Evolutionary conservation across 2,888 invertebrate genomes (phyloP), one percentile per base, ranked within the genome.

Genomic region (Drosophila kambysellisi): DNA sequence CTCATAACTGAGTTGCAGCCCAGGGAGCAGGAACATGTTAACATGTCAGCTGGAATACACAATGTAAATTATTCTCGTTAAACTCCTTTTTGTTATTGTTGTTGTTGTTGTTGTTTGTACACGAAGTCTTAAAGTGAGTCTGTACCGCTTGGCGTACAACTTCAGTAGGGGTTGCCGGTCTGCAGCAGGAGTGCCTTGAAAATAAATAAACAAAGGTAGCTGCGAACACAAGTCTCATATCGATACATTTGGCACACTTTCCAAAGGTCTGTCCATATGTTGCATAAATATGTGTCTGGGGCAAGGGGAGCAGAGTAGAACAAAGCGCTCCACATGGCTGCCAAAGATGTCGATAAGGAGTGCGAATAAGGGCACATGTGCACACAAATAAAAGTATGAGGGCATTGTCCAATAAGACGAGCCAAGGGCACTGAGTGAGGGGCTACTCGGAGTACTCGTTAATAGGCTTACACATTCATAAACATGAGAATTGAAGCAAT

Each of bases 381-480:
- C 64, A 46, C 41, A 64, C 52, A 60, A 50, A 37, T 53, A 52
- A 41, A 59, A 41, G 58, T 57, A 61, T 70, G 67, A 75, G 37
- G 59, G 56, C 76, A 74, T 67, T 79, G 79, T 77, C 75, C 77
- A 63, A 78, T 37, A n/a, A 33, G 43, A 46, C 9, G 52, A 25
- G 15, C 20, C 20, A 20, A 43, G n/a, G 1, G 48, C 8, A 29
- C 3, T 29, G 37, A 25, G 39, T 2, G 20, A 12, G 35, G 37
- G 33, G 50, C 17, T 46, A 50, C 25, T 25, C 25, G 25, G 25
- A 59, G 48, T 53, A 52, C 51, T 30, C 60, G 4, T 20, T 70
- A 77, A 77, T 77, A 63, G 75, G 79, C 70, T 79, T 79, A 79
- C 77, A 79, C 70, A 77, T 74, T 74, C 63, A 81, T 78, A 81